Evolutionary conservation across 2,797 vertebrate genomes (phyloP).

Genomic region (Epinephelus coioides): DNA sequence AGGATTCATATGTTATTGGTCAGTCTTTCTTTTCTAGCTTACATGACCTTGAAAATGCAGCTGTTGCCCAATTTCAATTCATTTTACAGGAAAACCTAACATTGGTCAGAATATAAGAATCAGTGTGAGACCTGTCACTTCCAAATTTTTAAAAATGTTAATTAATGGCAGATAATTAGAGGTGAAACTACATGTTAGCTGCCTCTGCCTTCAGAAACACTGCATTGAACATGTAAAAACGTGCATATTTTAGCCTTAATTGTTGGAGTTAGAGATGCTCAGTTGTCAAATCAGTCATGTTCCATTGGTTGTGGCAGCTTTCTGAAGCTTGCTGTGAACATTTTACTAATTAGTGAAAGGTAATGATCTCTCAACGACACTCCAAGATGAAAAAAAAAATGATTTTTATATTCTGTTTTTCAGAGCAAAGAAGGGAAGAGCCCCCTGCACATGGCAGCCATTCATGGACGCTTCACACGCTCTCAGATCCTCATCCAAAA

Average conservation of each 20-base stretch:
- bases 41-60: background rate
- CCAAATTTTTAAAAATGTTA: background rate
- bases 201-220: background rate
- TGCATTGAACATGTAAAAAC: background rate
- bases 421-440: conserved; percentile 98
- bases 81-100: background rate
- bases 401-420: background rate
- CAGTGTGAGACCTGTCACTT: background rate
- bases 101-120: background rate
- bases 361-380: background rate
- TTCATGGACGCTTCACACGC: conserved; percentile 96
- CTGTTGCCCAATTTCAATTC: background rate
- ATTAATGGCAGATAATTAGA: no score
- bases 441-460: conserved; percentile 97
- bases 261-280: background rate
- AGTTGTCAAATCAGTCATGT: background rate
- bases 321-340: background rate
- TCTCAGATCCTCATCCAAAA: conserved; percentile 99
- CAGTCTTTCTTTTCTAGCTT: background rate
- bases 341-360: background rate
- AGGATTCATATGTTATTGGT: background rate
- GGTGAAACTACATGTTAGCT: background rate
- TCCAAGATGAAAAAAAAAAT: background rate
- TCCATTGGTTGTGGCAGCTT: background rate
- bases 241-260: background rate